A percentile compares a stretch with the other conserved stretches of the same genome.
Evolutionary conservation across 2,888 invertebrate genomes (phyloP).

Genomic region (Drosophila austrosaltans): DNA sequence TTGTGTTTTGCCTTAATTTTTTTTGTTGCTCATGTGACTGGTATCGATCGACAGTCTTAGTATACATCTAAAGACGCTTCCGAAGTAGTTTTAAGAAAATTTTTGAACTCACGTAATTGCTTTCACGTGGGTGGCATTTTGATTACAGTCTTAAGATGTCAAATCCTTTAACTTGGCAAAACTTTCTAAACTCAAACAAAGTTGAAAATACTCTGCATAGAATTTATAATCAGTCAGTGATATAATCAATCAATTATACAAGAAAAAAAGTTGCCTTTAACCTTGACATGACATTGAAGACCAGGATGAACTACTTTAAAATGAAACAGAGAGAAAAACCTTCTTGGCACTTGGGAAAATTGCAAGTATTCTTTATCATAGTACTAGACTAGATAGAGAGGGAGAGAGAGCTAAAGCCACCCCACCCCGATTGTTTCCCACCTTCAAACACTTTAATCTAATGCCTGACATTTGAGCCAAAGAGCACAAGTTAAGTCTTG

Average conservation of each 20-base stretch:
- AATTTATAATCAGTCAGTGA: conserved; percentile 22
- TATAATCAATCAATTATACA: conserved; percentile 44
- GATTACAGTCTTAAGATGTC: conserved; percentile 32
- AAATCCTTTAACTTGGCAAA: conserved; percentile 13
- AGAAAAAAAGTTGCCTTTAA: conserved; percentile 27
- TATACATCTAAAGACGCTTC: conserved; percentile 26
- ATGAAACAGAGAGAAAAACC: conserved; percentile 4
- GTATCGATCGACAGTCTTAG: conserved; percentile 63
- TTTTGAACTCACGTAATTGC: conserved; percentile 53
- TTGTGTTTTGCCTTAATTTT: conserved; percentile 26
- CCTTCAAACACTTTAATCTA: conserved; percentile 20
- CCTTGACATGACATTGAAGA: conserved; percentile 49
- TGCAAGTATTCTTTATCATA: background rate
- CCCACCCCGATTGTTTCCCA: no score
- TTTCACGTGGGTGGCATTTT: conserved; percentile 50
- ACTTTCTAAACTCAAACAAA: conserved; percentile 22
- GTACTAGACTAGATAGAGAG: no score
- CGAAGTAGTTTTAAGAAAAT: conserved; percentile 42
- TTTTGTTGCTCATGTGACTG: conserved; percentile 29
- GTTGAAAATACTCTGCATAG: conserved; percentile 22
- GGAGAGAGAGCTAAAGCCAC: conserved; percentile 3
- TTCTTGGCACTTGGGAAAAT: background rate
- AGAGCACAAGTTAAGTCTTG: conserved; percentile 70
- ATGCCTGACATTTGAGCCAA: conserved; percentile 52
- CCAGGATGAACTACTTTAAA: no score